Percentiles rank a stretch among this genome's conserved stretches.
Conservation (phyloP, 2,797 vertebrate species). For the Masticophis lateralis region DNA sequence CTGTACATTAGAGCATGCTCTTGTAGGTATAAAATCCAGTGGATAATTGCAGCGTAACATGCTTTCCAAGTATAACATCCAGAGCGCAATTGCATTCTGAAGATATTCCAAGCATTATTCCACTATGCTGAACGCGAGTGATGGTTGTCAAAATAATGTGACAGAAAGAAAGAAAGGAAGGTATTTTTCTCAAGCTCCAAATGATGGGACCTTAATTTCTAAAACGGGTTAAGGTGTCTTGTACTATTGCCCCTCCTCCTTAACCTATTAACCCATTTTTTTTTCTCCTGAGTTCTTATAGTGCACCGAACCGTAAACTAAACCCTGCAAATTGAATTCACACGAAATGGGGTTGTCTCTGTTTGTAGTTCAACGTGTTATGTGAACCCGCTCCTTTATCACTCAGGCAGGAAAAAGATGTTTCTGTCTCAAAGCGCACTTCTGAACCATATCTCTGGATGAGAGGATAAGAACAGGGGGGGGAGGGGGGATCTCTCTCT, state of each 20-base stretch:
- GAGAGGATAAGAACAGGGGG: not conserved
- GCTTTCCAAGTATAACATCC: not conserved
- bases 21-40: not conserved
- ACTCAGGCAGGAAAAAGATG: not conserved
- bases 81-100: not conserved
- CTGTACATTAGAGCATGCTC: not conserved
- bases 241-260: not conserved
- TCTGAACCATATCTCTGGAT: conserved; percentile 11
- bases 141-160: not conserved
- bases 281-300: not conserved
- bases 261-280: not conserved
- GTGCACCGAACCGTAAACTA: not conserved
- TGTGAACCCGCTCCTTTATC: not conserved
- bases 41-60: not conserved
- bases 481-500: too few species aligned
- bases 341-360: not conserved
- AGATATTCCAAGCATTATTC: not conserved
- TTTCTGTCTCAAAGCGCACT: not conserved
- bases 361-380: not conserved
- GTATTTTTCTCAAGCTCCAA: not conserved
- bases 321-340: not conserved
- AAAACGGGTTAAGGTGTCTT: not conserved
- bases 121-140: not conserved
- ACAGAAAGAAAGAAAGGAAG: not conserved
- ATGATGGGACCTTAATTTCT: not conserved